Conservation (phyloP, 64 coral and sea anemone species). For the Hydrozoanthus tunicans region DNA sequence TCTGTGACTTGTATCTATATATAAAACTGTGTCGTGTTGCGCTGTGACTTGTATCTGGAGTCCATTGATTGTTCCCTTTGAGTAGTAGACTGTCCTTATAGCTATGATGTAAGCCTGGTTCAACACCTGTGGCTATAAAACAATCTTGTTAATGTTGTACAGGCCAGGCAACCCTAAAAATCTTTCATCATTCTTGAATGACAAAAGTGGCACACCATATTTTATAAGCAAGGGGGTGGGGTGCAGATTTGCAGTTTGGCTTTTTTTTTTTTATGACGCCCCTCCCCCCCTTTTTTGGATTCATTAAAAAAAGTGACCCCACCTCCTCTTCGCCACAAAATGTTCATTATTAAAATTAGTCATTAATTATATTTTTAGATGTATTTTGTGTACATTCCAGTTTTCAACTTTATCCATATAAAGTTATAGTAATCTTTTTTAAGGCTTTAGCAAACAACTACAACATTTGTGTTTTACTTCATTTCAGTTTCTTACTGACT, state of each 20-base stretch:
- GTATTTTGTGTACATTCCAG: no score
- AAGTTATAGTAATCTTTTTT: no score
- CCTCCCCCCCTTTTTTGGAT: no score
- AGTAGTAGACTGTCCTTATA: neutral
- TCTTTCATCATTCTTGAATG: neutral
- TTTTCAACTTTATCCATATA: no score
- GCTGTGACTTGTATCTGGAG: neutral
- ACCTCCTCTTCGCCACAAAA: no score
- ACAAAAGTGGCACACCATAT: neutral
- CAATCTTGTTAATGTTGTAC: neutral
- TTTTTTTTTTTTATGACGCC: no score
- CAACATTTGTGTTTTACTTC: no score
- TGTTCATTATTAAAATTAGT: no score
- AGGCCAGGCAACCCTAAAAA: neutral
- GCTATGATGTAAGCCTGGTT: neutral
- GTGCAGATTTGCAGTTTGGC: neutral
- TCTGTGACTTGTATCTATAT: neutral
- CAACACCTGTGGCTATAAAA: neutral
- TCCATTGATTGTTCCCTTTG: neutral
- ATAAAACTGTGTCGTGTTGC: neutral
- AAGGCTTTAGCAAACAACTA: no score
- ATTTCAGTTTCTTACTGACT: no score
- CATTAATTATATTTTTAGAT: no score
- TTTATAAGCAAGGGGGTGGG: neutral
- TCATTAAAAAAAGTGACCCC: no score